Base-by-base conservation (phyloP, 2,113 vertebrate genomes). In the Urocitellus parryii region DNA sequence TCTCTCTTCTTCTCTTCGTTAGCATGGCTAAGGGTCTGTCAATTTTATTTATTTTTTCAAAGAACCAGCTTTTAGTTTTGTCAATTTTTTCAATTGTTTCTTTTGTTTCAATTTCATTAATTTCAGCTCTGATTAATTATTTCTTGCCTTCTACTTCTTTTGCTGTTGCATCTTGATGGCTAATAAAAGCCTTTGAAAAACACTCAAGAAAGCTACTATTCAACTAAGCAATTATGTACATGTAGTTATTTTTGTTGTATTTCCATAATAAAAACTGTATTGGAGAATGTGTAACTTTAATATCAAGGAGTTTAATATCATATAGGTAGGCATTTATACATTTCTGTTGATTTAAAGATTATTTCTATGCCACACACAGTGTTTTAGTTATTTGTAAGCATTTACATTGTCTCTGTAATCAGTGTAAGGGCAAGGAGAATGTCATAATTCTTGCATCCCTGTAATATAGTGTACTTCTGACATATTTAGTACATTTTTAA, bases 121-220 rank as follows among this genome's bases (percentile, higher is more conserved):
- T n/a, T n/a, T n/a, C n/a, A n/a, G n/a, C n/a, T n/a, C n/a, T n/a
- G n/a, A n/a, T n/a, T n/a, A n/a, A n/a, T n/a, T n/a, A n/a, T n/a
- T n/a, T n/a, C n/a, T n/a, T n/a, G n/a, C n/a, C n/a, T n/a, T n/a
- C n/a, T n/a, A n/a, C n/a, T n/a, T n/a, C n/a, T n/a, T n/a, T n/a
- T n/a, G n/a, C n/a, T n/a, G n/a, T n/a, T n/a, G n/a, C 84, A 34
- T 83, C 27, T 39, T 78, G 27, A 53, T 92, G 45, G 68, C 82
- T 96, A 70, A 6, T 48, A 76, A 58, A 79, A 92, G 16, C 37
- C n/a, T 90, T 94, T 90, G 76, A 73, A 93, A 91, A 92, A 25
- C 72, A 17, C 37, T 22, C 58, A 92, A 63, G 58, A 83, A 94
- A 70, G 42, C 61, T 27, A 27, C 61, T 63, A 63, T 63, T 25